Base-by-base conservation (phyloP, 2,888 invertebrate genomes). In the Platycheirus albimanus region DNA sequence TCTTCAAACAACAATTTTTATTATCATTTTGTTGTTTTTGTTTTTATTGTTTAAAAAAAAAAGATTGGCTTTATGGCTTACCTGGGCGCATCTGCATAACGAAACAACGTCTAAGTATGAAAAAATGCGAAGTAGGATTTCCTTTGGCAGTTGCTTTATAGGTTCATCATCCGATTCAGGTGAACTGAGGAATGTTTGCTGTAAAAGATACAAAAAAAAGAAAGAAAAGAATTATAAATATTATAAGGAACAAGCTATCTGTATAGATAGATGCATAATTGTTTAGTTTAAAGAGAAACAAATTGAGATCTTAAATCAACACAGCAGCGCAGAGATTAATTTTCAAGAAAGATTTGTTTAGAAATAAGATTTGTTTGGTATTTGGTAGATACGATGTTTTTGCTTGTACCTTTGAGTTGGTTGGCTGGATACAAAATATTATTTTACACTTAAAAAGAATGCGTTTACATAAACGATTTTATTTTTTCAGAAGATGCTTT, bases 41-140 rank as follows among this genome's bases (percentile, higher is more conserved):
- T 20, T 24, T 47, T 8, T 17, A 28, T 69, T 76, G 52, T 61
- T 49, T 61, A 30, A 61, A n/a, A 20, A 19, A 10, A 11, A 20
- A 11, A 13, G 33, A 33, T 10, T 24, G 3, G 13, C 15, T 47
- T 63, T 47, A 86, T 87, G 88, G 87, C 92, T 92, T 86, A 96
- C 96, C 93, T 98, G 98, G 85, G 98, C 98, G 93, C 98, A 98
- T 86, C 98, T 94, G 90, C 99, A 99, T 86, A 99, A 92, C 11
- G 98, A 97, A 33, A 98, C 96, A 56, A 99, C 98, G 90, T 99
- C 99, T 90, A 99, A 92, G 90, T 97, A 99, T 36, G 99, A 99
- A 89, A 98, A 95, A 89, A 98, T 97, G 90, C 97, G 94, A 88
- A 99, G 93, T 77, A 99, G 92, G 86, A 99, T 93, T 92, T 99